Base-by-base conservation (phyloP, 2,113 vertebrate genomes). In the Oryzias woworae region DNA sequence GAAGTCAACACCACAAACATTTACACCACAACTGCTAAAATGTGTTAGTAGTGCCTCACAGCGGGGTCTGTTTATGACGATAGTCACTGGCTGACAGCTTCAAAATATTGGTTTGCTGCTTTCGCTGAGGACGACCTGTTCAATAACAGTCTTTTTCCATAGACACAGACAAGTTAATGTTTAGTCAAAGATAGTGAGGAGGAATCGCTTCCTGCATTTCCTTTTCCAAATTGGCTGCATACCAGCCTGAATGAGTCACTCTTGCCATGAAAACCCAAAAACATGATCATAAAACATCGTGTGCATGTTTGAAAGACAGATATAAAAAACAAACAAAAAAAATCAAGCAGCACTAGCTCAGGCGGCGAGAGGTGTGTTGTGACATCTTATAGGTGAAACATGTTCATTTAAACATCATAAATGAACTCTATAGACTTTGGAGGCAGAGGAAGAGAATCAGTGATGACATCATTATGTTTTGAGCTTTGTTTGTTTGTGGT, bases 251-350 rank as follows among this genome's bases (percentile, higher is more conserved):
- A 62, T 83, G 82, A 80, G 71, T 78, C 85, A 78, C 31, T 47
- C 71, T 75, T 82, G 75, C 64, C 86, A 87, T 66, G 75, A 67
- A 73, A 86, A 78, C 69, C 36, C 36, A 20, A 13, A 54, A 59
- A 60, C 50, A 43, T 17, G 58, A 48, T 55, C 63, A 47, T 82
- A 81, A 85, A 87, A 66, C 44, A 57, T 62, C 54, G 43, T 64
- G 52, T 36, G 28, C 41, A 24, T 41, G 43, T 36, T 16, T 17
- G 17, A 14, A 28, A 41, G 58, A 57, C 31, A 54, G 53, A 62
- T 17, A 22, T 28, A 10, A 12, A 26, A 51, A 46, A 26, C 8
- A 24, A 24, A 24, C 13, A 51, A 53, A 28, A 12, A 14, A 45
- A 49, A 49, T 22, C 56, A 48, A 0, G 10, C 28, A n/a, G 48